Conservation (phyloP, 1,140 invertebrate genomes). For the Zaprionus gabonicus region DNA sequence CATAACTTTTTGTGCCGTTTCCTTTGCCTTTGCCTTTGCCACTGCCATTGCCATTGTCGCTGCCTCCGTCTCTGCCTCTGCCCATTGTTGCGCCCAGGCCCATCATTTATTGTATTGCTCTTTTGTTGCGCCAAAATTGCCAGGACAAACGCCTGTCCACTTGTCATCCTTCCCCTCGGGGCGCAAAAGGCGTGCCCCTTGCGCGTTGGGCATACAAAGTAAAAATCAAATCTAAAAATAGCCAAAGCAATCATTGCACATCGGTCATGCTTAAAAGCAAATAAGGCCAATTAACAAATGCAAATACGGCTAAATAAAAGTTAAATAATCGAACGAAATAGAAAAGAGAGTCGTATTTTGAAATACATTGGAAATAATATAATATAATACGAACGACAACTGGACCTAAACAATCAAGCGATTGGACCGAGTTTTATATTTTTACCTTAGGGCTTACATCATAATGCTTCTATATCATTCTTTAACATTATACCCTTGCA, state of each 20-base stretch:
- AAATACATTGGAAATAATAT: not conserved
- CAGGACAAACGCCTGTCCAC: slow-evolving; percentile 33
- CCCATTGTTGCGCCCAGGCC: slow-evolving; percentile 19
- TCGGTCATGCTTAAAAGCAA: slow-evolving; percentile 75
- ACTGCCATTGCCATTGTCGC: slow-evolving; percentile 29
- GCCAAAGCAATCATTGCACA: slow-evolving; percentile 40
- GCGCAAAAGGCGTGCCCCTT: slow-evolving; percentile 1
- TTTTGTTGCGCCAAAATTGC: slow-evolving; percentile 58
- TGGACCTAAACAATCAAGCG: not conserved
- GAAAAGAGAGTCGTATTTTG: not conserved
- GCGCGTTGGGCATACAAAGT: slow-evolving; percentile 45
- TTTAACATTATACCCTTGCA: too few species aligned
- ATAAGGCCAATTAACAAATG: slow-evolving; percentile 78
- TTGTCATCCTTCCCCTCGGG: slow-evolving; percentile 55
- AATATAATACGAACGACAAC: not conserved
- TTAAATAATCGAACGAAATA: not conserved
- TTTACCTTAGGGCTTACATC: too few species aligned
- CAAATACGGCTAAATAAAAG: slow-evolving; percentile 50
- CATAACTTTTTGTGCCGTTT: slow-evolving; percentile 67
- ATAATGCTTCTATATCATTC: too few species aligned
- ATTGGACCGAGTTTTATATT: too few species aligned
- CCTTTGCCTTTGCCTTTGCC: slow-evolving; percentile 11
- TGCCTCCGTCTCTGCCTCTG: slow-evolving; percentile 4
- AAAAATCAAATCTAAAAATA: slow-evolving; percentile 40
- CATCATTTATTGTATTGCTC: slow-evolving; percentile 66